phyloP scores from a whole-genome alignment of 2,113 vertebrate species.

The Microcebus murinus region DNA sequence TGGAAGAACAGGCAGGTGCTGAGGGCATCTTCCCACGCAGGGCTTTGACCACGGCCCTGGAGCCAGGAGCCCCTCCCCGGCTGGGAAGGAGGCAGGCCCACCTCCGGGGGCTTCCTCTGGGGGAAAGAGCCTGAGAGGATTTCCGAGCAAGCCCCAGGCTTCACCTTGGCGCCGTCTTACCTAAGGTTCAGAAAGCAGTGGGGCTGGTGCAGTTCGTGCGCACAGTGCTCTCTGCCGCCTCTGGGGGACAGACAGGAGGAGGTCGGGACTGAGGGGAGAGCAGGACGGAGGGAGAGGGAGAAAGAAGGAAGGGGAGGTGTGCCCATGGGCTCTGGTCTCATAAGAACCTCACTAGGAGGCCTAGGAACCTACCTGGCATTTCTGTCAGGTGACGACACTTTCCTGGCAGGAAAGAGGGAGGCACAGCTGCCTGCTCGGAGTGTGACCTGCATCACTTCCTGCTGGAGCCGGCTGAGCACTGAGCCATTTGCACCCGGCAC shows the following conservation, averaged over 20 bases:
- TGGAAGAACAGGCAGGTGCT: no score
- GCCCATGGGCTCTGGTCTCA: background rate
- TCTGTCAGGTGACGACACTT: background rate
- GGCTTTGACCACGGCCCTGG: background rate
- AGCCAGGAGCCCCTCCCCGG: no score
- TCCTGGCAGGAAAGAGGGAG: background rate
- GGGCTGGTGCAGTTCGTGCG: background rate
- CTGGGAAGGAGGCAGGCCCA: background rate
- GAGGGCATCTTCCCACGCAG: background rate
- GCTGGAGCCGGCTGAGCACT: background rate
- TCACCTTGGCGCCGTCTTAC: background rate
- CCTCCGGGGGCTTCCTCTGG: background rate
- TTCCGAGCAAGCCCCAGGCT: background rate
- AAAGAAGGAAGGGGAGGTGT: background rate
- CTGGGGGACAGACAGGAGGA: background rate
- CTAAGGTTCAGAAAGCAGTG: background rate
- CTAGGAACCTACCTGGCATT: background rate
- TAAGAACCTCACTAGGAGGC: background rate
- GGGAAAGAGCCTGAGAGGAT: background rate
- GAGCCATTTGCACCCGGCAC: background rate
- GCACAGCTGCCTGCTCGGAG: background rate
- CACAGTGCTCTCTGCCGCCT: no score
- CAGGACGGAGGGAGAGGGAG: background rate
- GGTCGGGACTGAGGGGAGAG: no score
- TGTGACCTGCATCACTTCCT: background rate